phyloP scores from a whole-genome alignment of 2,797 vertebrate genomes.

The Sebastes hopkinsi region DNA sequence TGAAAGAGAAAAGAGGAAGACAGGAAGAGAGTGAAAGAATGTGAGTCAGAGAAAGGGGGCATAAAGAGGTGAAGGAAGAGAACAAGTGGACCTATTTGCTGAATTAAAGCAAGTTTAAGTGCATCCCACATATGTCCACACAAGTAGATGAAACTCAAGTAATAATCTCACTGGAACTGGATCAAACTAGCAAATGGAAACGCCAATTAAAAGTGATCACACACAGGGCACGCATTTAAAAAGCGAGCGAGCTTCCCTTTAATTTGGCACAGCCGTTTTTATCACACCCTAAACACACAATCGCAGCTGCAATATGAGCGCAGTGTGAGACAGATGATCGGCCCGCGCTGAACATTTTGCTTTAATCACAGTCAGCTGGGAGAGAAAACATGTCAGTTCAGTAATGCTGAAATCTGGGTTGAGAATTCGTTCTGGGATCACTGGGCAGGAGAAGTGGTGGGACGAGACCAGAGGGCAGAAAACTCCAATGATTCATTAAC shows the following conservation, averaged over 20 bases:
- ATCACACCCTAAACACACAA: slow-evolving; percentile 13
- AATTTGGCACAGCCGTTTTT: background rate
- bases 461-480: slow-evolving; percentile 12
- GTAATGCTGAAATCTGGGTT: background rate
- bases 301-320: background rate
- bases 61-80: background rate
- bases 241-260: background rate
- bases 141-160: background rate
- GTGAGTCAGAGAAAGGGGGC: slow-evolving; percentile 9
- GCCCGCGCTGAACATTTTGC: background rate
- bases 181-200: background rate
- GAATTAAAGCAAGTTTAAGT: background rate
- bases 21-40: slow-evolving; percentile 56
- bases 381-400: slow-evolving; percentile 24
- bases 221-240: background rate
- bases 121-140: background rate
- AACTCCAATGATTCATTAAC: slow-evolving; percentile 38
- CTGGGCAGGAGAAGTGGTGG: background rate
- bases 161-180: background rate
- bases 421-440: slow-evolving; percentile 46
- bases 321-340: slow-evolving; percentile 16
- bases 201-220: background rate
- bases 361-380: slow-evolving; percentile 29
- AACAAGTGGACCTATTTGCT: background rate
- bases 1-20: slow-evolving; percentile 63